Percentiles rank a stretch among this genome's conserved stretches.
These are phyloP conservation scores for Leuciscus idus DNA, from an alignment of 2,113 vertebrate species.

Conservation along the genomic window DNA sequence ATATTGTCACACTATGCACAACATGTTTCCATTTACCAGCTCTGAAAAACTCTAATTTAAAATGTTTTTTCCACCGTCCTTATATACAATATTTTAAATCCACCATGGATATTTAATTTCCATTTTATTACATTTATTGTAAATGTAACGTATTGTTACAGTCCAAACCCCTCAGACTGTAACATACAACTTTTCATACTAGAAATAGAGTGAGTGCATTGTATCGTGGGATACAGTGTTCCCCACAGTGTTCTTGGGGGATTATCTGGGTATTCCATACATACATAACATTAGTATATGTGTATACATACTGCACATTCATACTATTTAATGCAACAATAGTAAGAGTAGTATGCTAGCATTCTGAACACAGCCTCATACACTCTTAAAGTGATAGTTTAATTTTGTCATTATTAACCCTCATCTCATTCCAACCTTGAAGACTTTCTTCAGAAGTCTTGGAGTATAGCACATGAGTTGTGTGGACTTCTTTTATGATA, in stretches of 20 bases:
- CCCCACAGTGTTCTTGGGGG: background rate
- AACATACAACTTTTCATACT: too few relatives aligned
- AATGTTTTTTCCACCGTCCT: too few relatives aligned
- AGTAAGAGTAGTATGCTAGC: background rate
- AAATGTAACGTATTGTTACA: background rate
- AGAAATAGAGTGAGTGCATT: too few relatives aligned
- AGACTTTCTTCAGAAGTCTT: background rate
- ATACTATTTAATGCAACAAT: background rate
- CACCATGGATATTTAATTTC: background rate
- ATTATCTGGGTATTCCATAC: background rate
- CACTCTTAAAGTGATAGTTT: background rate
- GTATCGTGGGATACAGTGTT: too few relatives aligned
- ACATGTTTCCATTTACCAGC: background rate
- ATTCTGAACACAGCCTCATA: background rate
- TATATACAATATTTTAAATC: background rate
- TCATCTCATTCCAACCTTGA: background rate
- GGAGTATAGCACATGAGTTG: too few relatives aligned
- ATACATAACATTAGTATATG: background rate
- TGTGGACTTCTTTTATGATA: too few relatives aligned
- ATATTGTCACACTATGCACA: background rate
- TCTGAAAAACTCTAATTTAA: background rate
- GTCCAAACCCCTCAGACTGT: too few relatives aligned
- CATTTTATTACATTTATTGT: background rate
- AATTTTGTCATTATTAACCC: background rate
- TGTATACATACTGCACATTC: background rate